Conservation (phyloP, 2,888 invertebrate species). For the Apotomis turbidana region DNA sequence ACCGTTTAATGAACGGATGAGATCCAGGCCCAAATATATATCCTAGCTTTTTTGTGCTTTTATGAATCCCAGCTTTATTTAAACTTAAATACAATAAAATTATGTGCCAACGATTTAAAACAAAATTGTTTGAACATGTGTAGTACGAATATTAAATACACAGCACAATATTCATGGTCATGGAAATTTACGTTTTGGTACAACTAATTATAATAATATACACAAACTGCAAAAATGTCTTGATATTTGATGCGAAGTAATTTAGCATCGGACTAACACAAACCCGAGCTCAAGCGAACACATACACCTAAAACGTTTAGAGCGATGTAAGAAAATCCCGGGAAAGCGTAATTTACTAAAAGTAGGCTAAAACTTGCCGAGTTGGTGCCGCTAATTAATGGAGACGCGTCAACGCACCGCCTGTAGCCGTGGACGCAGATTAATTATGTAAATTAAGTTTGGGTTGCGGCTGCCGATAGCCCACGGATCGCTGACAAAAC, state of each 20-base stretch:
- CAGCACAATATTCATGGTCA: no score
- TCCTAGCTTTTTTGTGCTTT: no score
- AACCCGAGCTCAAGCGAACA: background rate
- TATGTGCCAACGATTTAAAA: no score
- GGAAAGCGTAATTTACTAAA: slow-evolving; percentile 42
- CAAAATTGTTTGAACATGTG: no score
- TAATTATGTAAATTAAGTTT: slow-evolving; percentile 72
- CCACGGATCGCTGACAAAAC: slow-evolving; percentile 61
- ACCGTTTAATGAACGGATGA: no score
- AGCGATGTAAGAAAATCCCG: slow-evolving; percentile 30
- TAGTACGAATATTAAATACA: no score
- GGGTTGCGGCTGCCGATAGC: slow-evolving; percentile 64
- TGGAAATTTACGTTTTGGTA: no score
- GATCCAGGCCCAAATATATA: no score
- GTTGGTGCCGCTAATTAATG: slow-evolving; percentile 59
- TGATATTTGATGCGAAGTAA: background rate
- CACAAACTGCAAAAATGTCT: no score
- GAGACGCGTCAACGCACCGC: slow-evolving; percentile 56
- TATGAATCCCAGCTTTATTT: no score
- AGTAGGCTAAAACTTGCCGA: slow-evolving; percentile 49
- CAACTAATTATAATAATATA: no score
- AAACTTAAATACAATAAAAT: no score
- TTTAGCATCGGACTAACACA: background rate
- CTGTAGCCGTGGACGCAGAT: slow-evolving; percentile 60
- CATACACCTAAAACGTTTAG: slow-evolving; percentile 28